Percentiles rank a stretch among this genome's conserved stretches.
Evolutionary conservation across 2,888 invertebrate genomes (phyloP).

Genomic region (Drosophila melanosoma): DNA sequence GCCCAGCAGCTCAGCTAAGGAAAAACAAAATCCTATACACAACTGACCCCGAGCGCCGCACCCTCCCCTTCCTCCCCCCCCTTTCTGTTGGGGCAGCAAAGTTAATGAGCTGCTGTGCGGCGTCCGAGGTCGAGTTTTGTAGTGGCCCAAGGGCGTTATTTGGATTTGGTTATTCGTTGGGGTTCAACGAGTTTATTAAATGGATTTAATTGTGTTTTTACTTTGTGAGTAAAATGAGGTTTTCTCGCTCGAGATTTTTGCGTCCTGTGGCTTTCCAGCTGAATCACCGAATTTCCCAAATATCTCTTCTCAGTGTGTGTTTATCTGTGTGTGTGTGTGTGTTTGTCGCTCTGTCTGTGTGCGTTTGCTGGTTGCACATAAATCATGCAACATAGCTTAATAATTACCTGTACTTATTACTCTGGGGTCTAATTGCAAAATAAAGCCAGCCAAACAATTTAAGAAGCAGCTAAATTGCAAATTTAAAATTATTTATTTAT

Average conservation of each 20-base stretch:
- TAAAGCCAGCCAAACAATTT: conserved; percentile 21
- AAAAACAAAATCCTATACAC: conserved; percentile 32
- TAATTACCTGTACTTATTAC: conserved; percentile 34
- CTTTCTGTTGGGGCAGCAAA: conserved; percentile 45
- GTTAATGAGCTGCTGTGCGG: conserved; percentile 70
- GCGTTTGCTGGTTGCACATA: conserved; percentile 13
- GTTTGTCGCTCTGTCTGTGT: background rate
- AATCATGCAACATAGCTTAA: conserved; percentile 42
- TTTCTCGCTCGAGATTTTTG: conserved; percentile 28
- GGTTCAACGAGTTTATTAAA: conserved; percentile 78
- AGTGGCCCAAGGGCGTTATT: conserved; percentile 67
- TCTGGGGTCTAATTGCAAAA: conserved; percentile 30
- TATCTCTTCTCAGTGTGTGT: conserved; percentile 1
- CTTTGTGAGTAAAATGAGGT: conserved; percentile 18
- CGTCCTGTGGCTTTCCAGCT: conserved; percentile 40
- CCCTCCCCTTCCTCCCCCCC: background rate
- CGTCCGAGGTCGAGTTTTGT: conserved; percentile 14
- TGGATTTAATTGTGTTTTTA: conserved; percentile 72
- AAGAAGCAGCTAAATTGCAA: background rate
- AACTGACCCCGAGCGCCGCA: background rate
- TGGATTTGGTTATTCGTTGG: conserved; percentile 42
- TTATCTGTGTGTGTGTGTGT: background rate
- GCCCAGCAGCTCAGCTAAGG: conserved; percentile 19
- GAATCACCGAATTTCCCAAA: conserved; percentile 38
- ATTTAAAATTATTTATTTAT: background rate